Evolutionary conservation across 1,140 invertebrate species (phyloP).

Genomic region (Rhynchophorus ferrugineus): DNA sequence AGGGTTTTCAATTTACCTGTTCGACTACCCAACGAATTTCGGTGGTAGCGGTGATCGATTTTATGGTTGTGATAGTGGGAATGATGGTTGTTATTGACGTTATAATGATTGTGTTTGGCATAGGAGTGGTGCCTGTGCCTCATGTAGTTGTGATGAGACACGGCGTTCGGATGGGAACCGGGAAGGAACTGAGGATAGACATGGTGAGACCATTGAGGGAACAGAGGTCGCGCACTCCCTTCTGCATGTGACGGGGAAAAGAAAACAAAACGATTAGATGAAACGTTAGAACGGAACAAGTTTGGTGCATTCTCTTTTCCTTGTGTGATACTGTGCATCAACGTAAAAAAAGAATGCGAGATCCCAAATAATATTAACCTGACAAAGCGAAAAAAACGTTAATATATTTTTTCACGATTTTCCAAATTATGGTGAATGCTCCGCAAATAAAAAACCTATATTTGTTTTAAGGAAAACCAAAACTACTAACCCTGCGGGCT

Average conservation of each 20-base stretch:
- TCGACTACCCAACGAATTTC: slow-evolving; percentile 56
- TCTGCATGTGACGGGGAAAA: slow-evolving; percentile 30
- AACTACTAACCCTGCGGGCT: slow-evolving; percentile 56
- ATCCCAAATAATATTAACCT: too few species aligned
- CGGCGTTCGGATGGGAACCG: slow-evolving; percentile 69
- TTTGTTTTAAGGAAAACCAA: too few species aligned
- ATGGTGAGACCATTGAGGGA: slow-evolving; percentile 87
- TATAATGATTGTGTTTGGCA: slow-evolving; percentile 43
- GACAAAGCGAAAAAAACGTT: too few species aligned
- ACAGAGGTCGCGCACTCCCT: slow-evolving; percentile 59
- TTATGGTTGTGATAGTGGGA: slow-evolving; percentile 45
- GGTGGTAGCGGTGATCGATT: slow-evolving; percentile 48
- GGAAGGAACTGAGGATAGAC: slow-evolving; percentile 87
- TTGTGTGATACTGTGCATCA: too few species aligned
- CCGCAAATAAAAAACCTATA: too few species aligned
- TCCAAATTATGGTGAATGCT: too few species aligned
- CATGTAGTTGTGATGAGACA: slow-evolving; percentile 53
- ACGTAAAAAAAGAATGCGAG: too few species aligned
- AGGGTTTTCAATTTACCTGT: slow-evolving; percentile 45
- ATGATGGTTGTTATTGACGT: slow-evolving; percentile 47
- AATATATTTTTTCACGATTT: too few species aligned
- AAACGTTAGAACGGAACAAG: too few species aligned
- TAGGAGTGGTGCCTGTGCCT: slow-evolving; percentile 48
- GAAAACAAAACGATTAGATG: too few species aligned
- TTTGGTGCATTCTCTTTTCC: too few species aligned